Evolutionary conservation across 1,140 invertebrate genomes (phyloP), one percentile per base, ranked within the genome.

Genomic region (Mactra quadrangularis): DNA sequence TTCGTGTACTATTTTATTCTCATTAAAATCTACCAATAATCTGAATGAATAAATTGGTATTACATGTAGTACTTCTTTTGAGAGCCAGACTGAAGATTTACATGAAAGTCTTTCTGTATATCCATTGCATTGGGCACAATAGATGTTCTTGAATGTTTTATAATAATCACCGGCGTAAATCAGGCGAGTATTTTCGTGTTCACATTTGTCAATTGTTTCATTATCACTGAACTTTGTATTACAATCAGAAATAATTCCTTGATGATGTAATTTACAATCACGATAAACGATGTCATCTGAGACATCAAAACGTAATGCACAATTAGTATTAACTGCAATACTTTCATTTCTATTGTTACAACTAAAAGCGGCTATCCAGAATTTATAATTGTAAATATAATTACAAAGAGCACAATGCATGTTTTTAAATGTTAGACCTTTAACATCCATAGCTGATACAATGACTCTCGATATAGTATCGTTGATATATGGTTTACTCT

Each of bases 21-120:
- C 60, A 70, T 86, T 85, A n/a, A 86, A 53, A 66, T 89, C 86
- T 19, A 89, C 47, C 1, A 87, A 81, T 31, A 89, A 72, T 31
- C 85, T 75, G 66, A 84, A 89, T 17, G 83, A 71, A 25, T 83
- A 41, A 41, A 41, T 41, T 41, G 6, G 38, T 15, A 6, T 7
- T 7, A 7, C 82, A 6, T 60, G 35, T 0, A 66, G 17, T 6
- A 17, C n/a, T 4, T 68, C 41, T 15, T 7, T 3, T 41, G 3
- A 7, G 3, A 15, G 25, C 7, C 4, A 31, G 7, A 45, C 41
- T 9, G 3, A 3, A 41, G 38, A 19, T n/a, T 3, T n/a, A n/a
- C 25, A n/a, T 2, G 27, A 13, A 3, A 35, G 17, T 3, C 7
- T 13, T 17, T 17, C 38, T 68, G n/a, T 29, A 68, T 35, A 68